Percentiles rank a stretch among this genome's conserved stretches.
These are phyloP conservation scores for Arothron firmamentum DNA, from an alignment of 2,113 vertebrate genomes.

Conservation along the genomic window DNA sequence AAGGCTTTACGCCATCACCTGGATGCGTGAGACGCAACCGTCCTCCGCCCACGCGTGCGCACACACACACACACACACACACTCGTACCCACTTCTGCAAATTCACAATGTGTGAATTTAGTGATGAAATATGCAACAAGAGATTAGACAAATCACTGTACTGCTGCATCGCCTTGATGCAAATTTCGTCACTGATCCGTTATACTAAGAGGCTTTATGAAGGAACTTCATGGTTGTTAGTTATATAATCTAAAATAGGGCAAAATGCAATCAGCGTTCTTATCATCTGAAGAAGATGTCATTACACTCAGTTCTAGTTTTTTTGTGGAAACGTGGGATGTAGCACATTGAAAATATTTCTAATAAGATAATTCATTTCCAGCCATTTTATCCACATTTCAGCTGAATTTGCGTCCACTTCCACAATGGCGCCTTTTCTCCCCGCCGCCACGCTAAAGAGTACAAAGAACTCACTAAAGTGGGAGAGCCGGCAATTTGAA, in stretches of 20 bases:
- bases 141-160: constrained; percentile 77
- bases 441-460: background rate
- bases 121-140: constrained; percentile 75
- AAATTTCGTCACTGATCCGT: constrained; percentile 76
- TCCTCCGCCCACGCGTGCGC: background rate
- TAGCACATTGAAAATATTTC: constrained; percentile 40
- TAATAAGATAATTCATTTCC: constrained; percentile 64
- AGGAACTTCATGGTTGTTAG: constrained; percentile 77
- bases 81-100: constrained; percentile 18
- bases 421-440: constrained; percentile 29
- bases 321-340: constrained; percentile 39
- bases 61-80: constrained; percentile 13
- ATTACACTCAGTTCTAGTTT: constrained; percentile 55
- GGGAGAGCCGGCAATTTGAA: background rate
- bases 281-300: constrained; percentile 67
- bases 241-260: constrained; percentile 75
- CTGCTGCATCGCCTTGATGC: constrained; percentile 71
- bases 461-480: constrained; percentile 13
- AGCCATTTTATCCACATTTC: constrained; percentile 55
- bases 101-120: constrained; percentile 56
- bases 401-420: constrained; percentile 54
- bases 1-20: constrained; percentile 50
- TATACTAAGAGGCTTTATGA: constrained; percentile 79
- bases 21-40: constrained; percentile 25
- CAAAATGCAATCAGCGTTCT: constrained; percentile 74